Evolutionary conservation across 2,113 vertebrate genomes (phyloP), one percentile per base, ranked within the genome.

Genomic region (sheep (Ovis aries)): DNA sequence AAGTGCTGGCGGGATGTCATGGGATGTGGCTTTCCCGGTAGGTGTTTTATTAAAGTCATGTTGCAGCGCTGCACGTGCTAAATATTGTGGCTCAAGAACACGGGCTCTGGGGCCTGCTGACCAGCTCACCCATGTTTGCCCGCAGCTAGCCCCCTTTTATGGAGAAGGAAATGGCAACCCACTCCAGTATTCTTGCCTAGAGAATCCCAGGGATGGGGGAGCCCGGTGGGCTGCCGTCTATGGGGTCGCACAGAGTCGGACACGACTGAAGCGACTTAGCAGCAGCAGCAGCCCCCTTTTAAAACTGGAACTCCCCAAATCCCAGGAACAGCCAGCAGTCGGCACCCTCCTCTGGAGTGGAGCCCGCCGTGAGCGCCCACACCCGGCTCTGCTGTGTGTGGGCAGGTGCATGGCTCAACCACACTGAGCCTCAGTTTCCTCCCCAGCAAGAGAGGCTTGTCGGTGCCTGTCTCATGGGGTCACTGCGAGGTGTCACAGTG

Each of bases 11-110:
- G 1, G 52, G 31, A 16, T 84, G 88, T 57, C 0, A 0, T 45
- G 93, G 87, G 83, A 36, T 8, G 25, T 53, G 48, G 45, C 80
- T 96, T 94, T 85, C 62, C 90, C 27, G 1, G 64, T 16, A 5
- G 12, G 19, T 87, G 57, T 90, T 92, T 92, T 55, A 71, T 50
- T 71, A 27, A 90, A 90, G 55, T 16, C 50, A 13, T 83, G 83
- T 15, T 40, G 53, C 29, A 1, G 48, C 45, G 40, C 50, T 3
- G 43, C 43, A 7, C 3, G 0, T 27, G 16, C 17, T n/a, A 25
- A 52, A 31, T 15, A 7, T 1, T 0, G 55, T 8, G 45, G 62
- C 19, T 6, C 0, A 21, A 29, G 67, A 57, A 19, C 23, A 40
- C 29, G 5, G 57, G 43, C 67, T 50, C 36, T 33, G 52, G 77